phyloP scores from a whole-genome alignment of 2,797 vertebrate genomes.

The Rhabdomys pumilio region DNA sequence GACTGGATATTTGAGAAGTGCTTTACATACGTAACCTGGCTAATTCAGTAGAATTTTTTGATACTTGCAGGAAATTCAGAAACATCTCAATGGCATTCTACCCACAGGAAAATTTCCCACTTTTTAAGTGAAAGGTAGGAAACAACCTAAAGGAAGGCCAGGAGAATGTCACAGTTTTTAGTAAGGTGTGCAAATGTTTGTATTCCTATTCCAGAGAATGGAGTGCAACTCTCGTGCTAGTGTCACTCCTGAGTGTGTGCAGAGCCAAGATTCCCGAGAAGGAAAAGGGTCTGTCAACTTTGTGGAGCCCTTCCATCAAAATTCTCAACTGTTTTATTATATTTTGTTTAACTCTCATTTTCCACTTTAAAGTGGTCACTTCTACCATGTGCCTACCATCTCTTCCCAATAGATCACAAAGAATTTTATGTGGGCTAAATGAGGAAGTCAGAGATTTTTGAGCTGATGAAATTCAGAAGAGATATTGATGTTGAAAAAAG shows the following conservation, averaged over 20 bases:
- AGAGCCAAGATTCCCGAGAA: not conserved
- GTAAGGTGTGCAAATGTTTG: not conserved
- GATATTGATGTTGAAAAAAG: not conserved
- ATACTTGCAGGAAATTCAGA: not conserved
- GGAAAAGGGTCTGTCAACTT: not conserved
- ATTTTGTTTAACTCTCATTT: not conserved
- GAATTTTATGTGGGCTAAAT: not conserved
- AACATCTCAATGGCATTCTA: not conserved
- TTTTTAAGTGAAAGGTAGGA: not conserved
- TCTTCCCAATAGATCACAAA: not conserved
- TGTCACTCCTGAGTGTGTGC: not conserved
- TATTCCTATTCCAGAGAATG: not conserved
- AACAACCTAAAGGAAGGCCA: not conserved
- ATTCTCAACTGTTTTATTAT: not conserved
- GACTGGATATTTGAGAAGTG: not conserved
- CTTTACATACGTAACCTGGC: not conserved
- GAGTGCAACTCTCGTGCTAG: not conserved
- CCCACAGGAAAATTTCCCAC: not conserved
- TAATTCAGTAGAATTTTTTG: not conserved
- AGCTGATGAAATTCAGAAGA: not conserved
- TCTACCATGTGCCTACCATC: not conserved
- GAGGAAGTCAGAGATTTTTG: not conserved
- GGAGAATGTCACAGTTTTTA: not conserved
- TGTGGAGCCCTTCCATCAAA: not conserved
- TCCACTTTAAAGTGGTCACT: not conserved